Evolutionary conservation across 2,888 invertebrate genomes (phyloP).

Genomic region (Unio pictorum): DNA sequence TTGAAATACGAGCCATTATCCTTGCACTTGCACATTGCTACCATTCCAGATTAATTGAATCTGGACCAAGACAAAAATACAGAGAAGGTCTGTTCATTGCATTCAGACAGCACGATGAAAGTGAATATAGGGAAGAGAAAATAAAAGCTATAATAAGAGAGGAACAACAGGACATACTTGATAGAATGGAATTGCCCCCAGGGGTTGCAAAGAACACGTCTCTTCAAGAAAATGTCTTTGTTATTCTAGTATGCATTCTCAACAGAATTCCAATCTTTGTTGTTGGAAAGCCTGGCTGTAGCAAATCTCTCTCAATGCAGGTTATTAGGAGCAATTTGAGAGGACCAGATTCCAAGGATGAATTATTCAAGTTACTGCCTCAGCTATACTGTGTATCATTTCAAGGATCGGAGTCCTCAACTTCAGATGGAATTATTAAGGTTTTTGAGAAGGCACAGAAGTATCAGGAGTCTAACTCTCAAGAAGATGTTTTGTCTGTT

Average conservation of each 20-base stretch:
- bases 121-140: slow-evolving; percentile 4
- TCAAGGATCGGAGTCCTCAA: slow-evolving; percentile 55
- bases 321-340: slow-evolving; percentile 46
- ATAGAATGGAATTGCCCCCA: slow-evolving; percentile 44
- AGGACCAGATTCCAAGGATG: slow-evolving; percentile 48
- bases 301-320: slow-evolving; percentile 53
- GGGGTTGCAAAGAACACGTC: slow-evolving; percentile 51
- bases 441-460: slow-evolving; percentile 52
- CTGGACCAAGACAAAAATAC: slow-evolving; percentile 5
- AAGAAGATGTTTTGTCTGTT: slow-evolving; percentile 42
- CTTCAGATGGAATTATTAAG: slow-evolving; percentile 55
- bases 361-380: slow-evolving; percentile 39
- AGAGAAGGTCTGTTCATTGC: neutral
- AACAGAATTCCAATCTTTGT: slow-evolving; percentile 51
- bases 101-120: neutral
- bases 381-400: slow-evolving; percentile 49
- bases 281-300: slow-evolving; percentile 56
- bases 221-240: slow-evolving; percentile 52
- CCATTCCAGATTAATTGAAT: slow-evolving; percentile 11
- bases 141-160: slow-evolving; percentile 27
- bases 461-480: slow-evolving; percentile 36
- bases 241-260: slow-evolving; percentile 47
- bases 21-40: slow-evolving; percentile 13
- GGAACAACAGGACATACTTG: slow-evolving; percentile 41
- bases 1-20: slow-evolving; percentile 6